phyloP scores from a whole-genome alignment of 2,888 invertebrate genomes.

The Sinodicranocentrus sp. region DNA sequence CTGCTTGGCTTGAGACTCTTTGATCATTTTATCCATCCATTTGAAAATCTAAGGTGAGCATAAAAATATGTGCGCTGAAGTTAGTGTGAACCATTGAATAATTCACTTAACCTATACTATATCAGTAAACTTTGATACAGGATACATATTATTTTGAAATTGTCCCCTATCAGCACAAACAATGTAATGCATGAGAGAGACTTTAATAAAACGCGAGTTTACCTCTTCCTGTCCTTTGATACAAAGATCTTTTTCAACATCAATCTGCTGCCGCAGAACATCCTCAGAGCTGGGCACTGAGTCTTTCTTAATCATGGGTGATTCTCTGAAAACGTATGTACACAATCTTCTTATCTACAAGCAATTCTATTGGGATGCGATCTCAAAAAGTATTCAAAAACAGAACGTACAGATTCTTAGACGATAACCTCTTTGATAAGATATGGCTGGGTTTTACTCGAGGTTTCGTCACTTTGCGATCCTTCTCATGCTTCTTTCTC shows the following conservation, averaged over 20 bases:
- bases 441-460: conserved; percentile 82
- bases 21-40: conserved; percentile 88
- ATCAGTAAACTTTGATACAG: too few species aligned
- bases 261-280: conserved; percentile 82
- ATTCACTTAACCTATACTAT: neutral
- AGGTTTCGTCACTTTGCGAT: conserved; percentile 76
- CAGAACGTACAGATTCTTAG: conserved; percentile 86
- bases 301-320: conserved; percentile 69
- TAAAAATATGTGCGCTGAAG: too few species aligned
- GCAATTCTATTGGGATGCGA: neutral
- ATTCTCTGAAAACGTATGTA: conserved; percentile 61
- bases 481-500: conserved; percentile 89
- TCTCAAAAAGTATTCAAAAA: too few species aligned
- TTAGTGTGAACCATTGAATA: neutral
- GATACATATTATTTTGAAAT: too few species aligned
- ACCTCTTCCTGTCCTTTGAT: conserved; percentile 90
- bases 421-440: conserved; percentile 87
- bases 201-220: neutral
- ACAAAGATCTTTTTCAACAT: conserved; percentile 86
- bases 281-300: conserved; percentile 72
- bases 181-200: too few species aligned
- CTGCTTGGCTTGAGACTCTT: conserved; percentile 88
- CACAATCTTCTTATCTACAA: neutral
- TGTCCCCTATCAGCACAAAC: too few species aligned
- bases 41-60: conserved; percentile 78